phyloP scores from a whole-genome alignment of 2,113 vertebrate genomes.

The Indri indri region DNA sequence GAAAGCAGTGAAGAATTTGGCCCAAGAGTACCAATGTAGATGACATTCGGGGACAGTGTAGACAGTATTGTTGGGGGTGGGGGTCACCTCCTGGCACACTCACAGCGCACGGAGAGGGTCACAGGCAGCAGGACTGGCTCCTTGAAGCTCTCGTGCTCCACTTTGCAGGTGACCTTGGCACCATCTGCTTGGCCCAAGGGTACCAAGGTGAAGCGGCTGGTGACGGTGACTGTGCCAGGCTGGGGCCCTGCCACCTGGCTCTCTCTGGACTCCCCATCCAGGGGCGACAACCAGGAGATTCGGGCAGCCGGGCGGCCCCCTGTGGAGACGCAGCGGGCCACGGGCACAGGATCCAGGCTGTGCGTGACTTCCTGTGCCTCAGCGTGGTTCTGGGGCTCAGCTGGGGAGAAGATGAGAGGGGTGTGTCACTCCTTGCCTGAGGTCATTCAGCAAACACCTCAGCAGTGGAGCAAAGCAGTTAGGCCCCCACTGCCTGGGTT shows the following conservation, averaged over 20 bases:
- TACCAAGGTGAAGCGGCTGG: slow-evolving; percentile 85
- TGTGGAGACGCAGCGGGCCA: slow-evolving; percentile 87
- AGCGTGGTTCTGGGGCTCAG: slow-evolving; percentile 86
- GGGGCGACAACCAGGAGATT: slow-evolving; percentile 86
- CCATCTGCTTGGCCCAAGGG: slow-evolving; percentile 84
- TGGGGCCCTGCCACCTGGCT: slow-evolving; percentile 28
- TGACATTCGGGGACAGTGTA: rapidly evolving
- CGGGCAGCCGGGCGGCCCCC: slow-evolving; percentile 86
- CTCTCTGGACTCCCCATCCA: slow-evolving; percentile 75
- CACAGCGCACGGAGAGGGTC: slow-evolving; percentile 72
- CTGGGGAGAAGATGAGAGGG: slow-evolving; percentile 73
- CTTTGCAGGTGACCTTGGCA: slow-evolving; percentile 86
- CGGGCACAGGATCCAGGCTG: slow-evolving; percentile 59
- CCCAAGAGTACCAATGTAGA: background rate
- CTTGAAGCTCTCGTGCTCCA: slow-evolving; percentile 84
- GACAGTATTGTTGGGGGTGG: rapidly evolving
- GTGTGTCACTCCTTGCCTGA: rapidly evolving
- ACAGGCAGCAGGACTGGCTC: slow-evolving; percentile 49
- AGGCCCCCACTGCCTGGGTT: background rate
- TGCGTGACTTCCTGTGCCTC: slow-evolving; percentile 78
- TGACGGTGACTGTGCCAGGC: slow-evolving; percentile 86
- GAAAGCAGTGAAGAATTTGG: background rate
- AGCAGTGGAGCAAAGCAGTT: background rate
- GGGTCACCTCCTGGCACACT: background rate
- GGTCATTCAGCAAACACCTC: background rate